These are phyloP conservation scores for Napeogenes inachia DNA, from an alignment of 2,888 invertebrate species.

Conservation along the genomic window DNA sequence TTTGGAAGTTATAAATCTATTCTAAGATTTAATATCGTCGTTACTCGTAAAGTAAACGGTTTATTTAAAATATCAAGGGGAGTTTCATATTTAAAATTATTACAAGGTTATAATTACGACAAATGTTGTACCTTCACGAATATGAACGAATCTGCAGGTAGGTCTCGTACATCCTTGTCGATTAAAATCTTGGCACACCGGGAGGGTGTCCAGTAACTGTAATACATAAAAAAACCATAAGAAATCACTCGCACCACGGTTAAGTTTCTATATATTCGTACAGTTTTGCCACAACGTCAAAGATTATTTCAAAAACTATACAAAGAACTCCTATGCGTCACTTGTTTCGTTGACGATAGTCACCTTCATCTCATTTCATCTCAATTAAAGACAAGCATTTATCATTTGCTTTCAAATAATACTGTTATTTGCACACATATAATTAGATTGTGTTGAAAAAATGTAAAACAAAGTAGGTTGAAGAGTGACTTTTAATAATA, in stretches of 20 bases:
- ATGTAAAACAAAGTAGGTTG: too few relatives aligned
- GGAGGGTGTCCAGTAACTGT: constrained; percentile 99
- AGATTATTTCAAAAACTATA: background rate
- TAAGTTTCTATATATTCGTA: constrained; percentile 39
- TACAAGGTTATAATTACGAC: background rate
- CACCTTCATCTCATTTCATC: background rate
- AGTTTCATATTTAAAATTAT: background rate
- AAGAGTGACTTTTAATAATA: background rate
- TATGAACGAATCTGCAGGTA: constrained; percentile 99
- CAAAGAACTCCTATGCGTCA: too few relatives aligned
- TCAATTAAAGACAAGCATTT: constrained; percentile 2
- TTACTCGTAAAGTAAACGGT: constrained; percentile 9
- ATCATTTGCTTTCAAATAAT: too few relatives aligned
- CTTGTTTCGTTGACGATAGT: too few relatives aligned
- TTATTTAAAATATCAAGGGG: constrained; percentile 10
- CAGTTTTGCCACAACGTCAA: constrained; percentile 35
- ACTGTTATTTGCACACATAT: too few relatives aligned
- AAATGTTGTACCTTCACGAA: constrained; percentile 88
- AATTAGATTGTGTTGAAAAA: too few relatives aligned
- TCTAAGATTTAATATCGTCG: constrained; percentile 16
- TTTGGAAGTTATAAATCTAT: constrained; percentile 13
- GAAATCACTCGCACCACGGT: constrained; percentile 37
- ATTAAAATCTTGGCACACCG: constrained; percentile 99
- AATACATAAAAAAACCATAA: constrained; percentile 72
- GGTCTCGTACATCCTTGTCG: constrained; percentile 96